Evolutionary conservation across 2,888 invertebrate genomes (phyloP).

Genomic region (Lobophora halterata): DNA sequence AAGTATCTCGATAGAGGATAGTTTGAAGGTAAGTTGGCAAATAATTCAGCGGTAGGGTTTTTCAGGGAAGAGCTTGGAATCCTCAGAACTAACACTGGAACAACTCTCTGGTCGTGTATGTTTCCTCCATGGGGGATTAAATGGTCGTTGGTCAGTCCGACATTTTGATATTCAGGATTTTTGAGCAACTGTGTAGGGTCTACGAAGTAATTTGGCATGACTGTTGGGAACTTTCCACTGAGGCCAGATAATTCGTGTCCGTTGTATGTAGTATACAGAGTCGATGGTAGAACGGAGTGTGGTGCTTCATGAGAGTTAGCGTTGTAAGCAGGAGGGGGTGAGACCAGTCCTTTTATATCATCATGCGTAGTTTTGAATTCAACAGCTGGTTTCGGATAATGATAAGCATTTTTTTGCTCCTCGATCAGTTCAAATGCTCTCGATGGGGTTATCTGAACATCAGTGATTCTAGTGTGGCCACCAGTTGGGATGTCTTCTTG

Average conservation of each 20-base stretch:
- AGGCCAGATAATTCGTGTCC: slow-evolving; percentile 68
- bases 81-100: slow-evolving; percentile 80
- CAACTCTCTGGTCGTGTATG: slow-evolving; percentile 60
- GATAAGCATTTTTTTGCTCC: slow-evolving; percentile 54
- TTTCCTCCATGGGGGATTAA: slow-evolving; percentile 61
- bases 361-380: slow-evolving; percentile 52
- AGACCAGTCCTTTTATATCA: slow-evolving; percentile 42
- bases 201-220: slow-evolving; percentile 73
- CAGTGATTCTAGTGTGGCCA: slow-evolving; percentile 45
- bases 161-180: slow-evolving; percentile 72
- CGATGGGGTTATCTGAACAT: slow-evolving; percentile 81
- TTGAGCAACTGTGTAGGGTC: slow-evolving; percentile 66
- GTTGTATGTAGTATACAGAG: slow-evolving; percentile 72
- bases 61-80: slow-evolving; percentile 80
- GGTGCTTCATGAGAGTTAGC: slow-evolving; percentile 26
- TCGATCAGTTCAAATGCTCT: slow-evolving; percentile 69
- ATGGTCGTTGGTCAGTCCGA: slow-evolving; percentile 72
- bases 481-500: slow-evolving; percentile 81
- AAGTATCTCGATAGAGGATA: slow-evolving; percentile 77
- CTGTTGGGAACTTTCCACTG: slow-evolving; percentile 68
- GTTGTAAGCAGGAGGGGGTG: slow-evolving; percentile 44
- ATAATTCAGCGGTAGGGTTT: slow-evolving; percentile 75
- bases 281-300: slow-evolving; percentile 43
- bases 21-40: slow-evolving; percentile 78
- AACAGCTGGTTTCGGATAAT: slow-evolving; percentile 54